These are phyloP conservation scores for Ophion slaviceki DNA, from an alignment of 2,888 invertebrate species.

Conservation along the genomic window DNA sequence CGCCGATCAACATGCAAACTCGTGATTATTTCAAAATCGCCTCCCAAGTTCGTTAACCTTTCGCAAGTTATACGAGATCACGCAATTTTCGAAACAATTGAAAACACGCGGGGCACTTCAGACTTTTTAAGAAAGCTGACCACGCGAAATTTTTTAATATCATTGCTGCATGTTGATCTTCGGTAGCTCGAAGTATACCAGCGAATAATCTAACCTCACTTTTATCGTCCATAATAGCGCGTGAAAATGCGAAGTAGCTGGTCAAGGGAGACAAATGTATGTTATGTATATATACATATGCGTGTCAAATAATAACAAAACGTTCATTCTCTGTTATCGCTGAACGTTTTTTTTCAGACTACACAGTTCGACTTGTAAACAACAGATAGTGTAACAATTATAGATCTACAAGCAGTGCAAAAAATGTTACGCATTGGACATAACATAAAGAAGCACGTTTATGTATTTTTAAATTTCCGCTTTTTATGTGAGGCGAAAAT, in stretches of 20 bases:
- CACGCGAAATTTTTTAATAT: constrained; percentile 10
- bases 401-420: neutral
- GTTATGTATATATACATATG: neutral
- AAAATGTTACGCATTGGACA: neutral
- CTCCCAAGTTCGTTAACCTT: constrained; percentile 26
- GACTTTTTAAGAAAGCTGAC: constrained; percentile 28
- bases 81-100: constrained; percentile 30
- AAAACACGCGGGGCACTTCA: neutral
- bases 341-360: neutral
- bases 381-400: neutral
- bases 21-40: constrained; percentile 20
- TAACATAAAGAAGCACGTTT: neutral
- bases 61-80: constrained; percentile 19
- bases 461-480: too few species aligned
- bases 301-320: neutral
- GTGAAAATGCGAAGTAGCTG: too few species aligned
- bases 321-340: neutral
- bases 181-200: neutral
- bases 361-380: neutral
- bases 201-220: neutral
- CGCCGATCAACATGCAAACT: neutral
- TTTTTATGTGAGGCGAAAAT: too few species aligned
- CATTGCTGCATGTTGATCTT: neutral
- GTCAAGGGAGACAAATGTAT: too few species aligned
- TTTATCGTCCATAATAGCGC: neutral